Evolutionary conservation across 1,140 invertebrate genomes (phyloP).

Genomic region (Pseudoatta argentina): DNA sequence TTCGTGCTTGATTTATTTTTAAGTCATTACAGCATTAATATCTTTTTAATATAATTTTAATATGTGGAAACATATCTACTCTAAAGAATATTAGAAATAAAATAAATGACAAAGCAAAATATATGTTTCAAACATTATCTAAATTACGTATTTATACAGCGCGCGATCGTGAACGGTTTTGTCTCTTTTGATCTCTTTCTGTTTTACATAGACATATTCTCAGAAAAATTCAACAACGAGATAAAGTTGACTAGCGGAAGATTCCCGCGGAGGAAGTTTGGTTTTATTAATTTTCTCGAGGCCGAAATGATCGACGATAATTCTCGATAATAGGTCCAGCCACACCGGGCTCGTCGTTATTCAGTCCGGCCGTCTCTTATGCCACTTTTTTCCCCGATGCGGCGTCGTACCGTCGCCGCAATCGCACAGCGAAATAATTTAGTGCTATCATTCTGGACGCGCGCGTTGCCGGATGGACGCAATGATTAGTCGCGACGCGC

Average conservation of each 20-base stretch:
- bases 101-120: neutral
- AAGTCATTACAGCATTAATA: neutral
- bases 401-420: slow-evolving; percentile 9
- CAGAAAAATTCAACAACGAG: neutral
- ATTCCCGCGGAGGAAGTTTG: neutral
- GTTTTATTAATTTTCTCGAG: slow-evolving; percentile 63
- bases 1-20: slow-evolving; percentile 14
- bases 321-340: neutral
- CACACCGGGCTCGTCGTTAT: slow-evolving; percentile 26
- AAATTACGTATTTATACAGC: neutral
- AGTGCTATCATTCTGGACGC: slow-evolving; percentile 38
- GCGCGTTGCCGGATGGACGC: slow-evolving; percentile 34
- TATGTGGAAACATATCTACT: neutral
- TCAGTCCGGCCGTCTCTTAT: slow-evolving; percentile 21
- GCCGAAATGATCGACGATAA: slow-evolving; percentile 1
- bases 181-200: neutral
- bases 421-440: slow-evolving; percentile 57
- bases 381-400: neutral
- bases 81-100: slow-evolving; percentile 35
- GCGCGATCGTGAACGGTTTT: neutral
- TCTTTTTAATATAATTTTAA: slow-evolving; percentile 9
- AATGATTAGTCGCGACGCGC: slow-evolving; percentile 59
- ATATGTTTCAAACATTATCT: neutral
- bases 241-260: neutral
- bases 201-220: neutral